Base-by-base conservation (phyloP, 2,797 vertebrate species). In the Eospalax fontanierii region DNA sequence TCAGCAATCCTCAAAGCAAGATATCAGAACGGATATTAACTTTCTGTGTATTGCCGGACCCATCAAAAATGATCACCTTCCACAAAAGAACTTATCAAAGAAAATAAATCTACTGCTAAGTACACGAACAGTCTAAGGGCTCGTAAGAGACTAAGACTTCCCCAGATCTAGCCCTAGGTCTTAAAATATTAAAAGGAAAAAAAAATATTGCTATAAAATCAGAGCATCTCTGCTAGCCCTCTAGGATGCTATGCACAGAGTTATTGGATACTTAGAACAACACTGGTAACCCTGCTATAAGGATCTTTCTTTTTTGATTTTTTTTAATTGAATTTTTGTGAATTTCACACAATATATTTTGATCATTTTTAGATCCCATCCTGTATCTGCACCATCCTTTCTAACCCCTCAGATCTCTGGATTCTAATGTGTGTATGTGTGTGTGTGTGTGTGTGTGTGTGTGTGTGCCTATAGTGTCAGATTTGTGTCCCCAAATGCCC, bases 81-180 rank as follows among this genome's bases (percentile, higher is more conserved):
- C 22, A n/a, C 38, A 89, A 92, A 16, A 88, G n/a, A 94, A 94
- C 65, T n/a, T 91, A 91, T 0, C 38, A 19, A 89, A 73, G 57
- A 95, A 95, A 83, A 68, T 94, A 96, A 89, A 71, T 65, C 73
- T 89, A 87, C 57, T 84, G 68, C 50, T 74, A 65, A 94, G 50
- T 94, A 88, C 8, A 79, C 38, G 46, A 92, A 43, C 30, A 89
- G 6, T 87, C 33, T 81, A 94, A 93, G 46, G 19, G 87, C 18
- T 73, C 94, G 80, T 63, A 50, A 93, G 14, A 89, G 90, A 93
- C 9, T 22, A 88, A 79, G 59, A 95, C 73, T 86, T 90, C 75
- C 61, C 74, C 57, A 87, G 59, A 96, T 85, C 11, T 80, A 97
- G 90, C 65, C 33, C 33, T 94, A 35, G 66, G 66, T 93, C 21